phyloP scores from a whole-genome alignment of 2,113 vertebrate genomes.

The human region DNA sequence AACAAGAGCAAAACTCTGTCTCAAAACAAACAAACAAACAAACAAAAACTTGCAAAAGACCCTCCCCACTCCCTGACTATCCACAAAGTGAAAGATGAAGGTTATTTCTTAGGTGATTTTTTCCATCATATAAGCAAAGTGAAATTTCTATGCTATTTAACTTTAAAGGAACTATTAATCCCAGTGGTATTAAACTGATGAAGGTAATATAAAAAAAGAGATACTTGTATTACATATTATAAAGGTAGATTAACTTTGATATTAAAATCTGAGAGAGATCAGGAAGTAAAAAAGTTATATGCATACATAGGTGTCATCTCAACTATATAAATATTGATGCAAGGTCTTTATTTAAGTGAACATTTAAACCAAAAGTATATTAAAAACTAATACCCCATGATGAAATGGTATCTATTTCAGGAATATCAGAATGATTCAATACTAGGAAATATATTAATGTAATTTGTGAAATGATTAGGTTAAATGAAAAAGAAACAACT shows the following conservation, averaged over 20 bases:
- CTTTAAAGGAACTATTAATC: background rate
- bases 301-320: background rate
- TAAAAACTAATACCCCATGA: background rate
- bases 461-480: background rate
- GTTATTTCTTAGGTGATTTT: background rate
- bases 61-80: fast-evolving
- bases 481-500: slow-evolving; percentile 1
- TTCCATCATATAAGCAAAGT: background rate
- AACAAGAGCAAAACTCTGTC: no score
- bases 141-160: background rate
- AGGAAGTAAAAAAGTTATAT: background rate
- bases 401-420: background rate
- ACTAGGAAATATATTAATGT: background rate
- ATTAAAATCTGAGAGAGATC: background rate
- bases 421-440: background rate
- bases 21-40: background rate
- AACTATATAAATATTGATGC: slow-evolving; percentile 45
- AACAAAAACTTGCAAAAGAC: background rate
- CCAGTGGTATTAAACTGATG: background rate
- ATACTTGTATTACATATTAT: background rate
- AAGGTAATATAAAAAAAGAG: background rate
- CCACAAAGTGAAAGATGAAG: background rate
- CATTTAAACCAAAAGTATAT: background rate
- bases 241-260: slow-evolving; percentile 20
- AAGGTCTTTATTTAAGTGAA: background rate